Conservation (phyloP, 2,113 vertebrate species). For the Centropristis striata region DNA sequence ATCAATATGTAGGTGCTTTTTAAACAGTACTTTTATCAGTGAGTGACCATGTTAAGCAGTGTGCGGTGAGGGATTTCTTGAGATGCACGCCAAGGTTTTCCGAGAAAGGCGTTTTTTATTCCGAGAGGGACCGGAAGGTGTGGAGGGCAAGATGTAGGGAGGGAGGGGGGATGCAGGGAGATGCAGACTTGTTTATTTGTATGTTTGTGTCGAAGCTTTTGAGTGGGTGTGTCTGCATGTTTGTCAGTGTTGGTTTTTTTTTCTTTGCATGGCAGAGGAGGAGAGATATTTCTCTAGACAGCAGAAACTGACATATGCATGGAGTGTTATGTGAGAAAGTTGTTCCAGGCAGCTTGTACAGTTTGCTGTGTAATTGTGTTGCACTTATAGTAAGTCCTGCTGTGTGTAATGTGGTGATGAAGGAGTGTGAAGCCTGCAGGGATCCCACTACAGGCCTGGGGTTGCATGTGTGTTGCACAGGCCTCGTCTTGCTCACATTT, state of each 20-base stretch:
- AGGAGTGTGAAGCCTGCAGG: neutral
- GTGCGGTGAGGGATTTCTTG: conserved; percentile 38
- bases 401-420: neutral
- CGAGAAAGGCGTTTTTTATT: conserved; percentile 48
- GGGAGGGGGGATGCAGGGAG: neutral
- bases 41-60: conserved; percentile 51
- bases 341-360: neutral
- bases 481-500: neutral
- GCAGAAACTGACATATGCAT: conserved; percentile 4
- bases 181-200: conserved; percentile 56
- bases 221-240: conserved; percentile 50
- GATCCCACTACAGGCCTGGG: neutral
- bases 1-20: conserved; percentile 68
- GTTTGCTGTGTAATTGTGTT: neutral
- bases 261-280: conserved; percentile 9
- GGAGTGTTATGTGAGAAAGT: neutral
- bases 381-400: neutral
- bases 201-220: conserved; percentile 34
- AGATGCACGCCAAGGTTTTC: conserved; percentile 61
- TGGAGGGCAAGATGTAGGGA: conserved; percentile 38
- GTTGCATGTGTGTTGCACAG: neutral
- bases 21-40: conserved; percentile 59
- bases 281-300: neutral
- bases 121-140: conserved; percentile 49
- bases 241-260: conserved; percentile 4